These are phyloP conservation scores for Deroplatys truncata DNA, from an alignment of 2,888 invertebrate genomes.

Conservation along the genomic window DNA sequence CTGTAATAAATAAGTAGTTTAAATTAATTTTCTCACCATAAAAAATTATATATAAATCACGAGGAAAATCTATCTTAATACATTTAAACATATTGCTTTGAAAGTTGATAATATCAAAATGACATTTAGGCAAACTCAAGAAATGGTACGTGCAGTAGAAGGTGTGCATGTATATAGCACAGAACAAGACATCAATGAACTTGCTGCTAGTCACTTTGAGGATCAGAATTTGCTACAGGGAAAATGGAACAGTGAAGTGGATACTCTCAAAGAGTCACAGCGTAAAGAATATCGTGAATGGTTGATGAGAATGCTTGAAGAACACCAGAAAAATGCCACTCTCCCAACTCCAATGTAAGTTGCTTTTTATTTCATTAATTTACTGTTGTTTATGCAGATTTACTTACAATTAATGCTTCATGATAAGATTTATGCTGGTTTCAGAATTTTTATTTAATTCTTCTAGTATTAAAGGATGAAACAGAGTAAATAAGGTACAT, in stretches of 20 bases:
- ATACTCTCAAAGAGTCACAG: conserved; percentile 79
- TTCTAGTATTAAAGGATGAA: no score
- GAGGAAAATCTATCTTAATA: no score
- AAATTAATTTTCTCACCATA: no score
- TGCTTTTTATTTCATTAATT: conserved; percentile 15
- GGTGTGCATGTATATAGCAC: conserved; percentile 72
- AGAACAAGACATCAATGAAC: conserved; percentile 78
- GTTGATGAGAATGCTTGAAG: conserved; percentile 77
- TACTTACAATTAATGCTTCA: no score
- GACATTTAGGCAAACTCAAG: conserved; percentile 66
- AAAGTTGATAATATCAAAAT: neutral
- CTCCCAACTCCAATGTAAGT: conserved; percentile 52
- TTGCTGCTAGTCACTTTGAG: conserved; percentile 77
- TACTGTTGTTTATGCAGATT: neutral
- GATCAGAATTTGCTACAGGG: conserved; percentile 80
- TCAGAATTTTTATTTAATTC: no score
- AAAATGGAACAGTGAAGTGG: conserved; percentile 72
- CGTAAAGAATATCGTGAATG: conserved; percentile 82
- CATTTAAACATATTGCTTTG: neutral
- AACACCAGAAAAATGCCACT: conserved; percentile 58
- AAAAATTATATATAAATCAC: no score
- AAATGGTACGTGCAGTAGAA: conserved; percentile 84
- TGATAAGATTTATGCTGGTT: no score
- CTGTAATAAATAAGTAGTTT: no score
- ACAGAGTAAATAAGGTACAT: no score